Percentiles rank a stretch among this genome's conserved stretches.
These are phyloP conservation scores for Hydra vulgaris DNA, from an alignment of 30 jellyfish, hydroid and myxozoan species.

Conservation along the genomic window DNA sequence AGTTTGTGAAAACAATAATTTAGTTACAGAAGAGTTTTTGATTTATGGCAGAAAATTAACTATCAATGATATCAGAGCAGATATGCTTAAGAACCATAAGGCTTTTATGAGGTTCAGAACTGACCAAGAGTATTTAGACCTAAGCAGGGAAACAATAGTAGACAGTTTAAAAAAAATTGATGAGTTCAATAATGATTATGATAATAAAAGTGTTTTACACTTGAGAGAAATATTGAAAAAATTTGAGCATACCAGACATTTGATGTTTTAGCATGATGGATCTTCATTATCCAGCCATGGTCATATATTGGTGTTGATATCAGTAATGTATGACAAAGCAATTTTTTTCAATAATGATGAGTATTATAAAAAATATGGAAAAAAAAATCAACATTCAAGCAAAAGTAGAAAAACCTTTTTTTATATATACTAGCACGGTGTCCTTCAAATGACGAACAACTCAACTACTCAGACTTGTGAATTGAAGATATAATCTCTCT, in stretches of 20 bases:
- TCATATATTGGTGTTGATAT: constrained; percentile 9
- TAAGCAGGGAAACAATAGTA: not conserved
- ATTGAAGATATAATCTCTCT: not conserved
- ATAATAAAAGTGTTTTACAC: not conserved
- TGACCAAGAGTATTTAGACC: not conserved
- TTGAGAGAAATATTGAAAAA: constrained; percentile 9
- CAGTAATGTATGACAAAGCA: not conserved
- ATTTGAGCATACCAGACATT: not conserved
- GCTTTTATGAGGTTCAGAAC: not conserved
- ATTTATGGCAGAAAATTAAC: not conserved
- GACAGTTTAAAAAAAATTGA: constrained; percentile 1
- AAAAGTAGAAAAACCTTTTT: not conserved
- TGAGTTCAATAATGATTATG: not conserved
- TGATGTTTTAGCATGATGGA: constrained; percentile 26
- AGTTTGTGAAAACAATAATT: not conserved
- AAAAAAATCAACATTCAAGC: not conserved
- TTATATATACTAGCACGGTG: constrained; percentile 7
- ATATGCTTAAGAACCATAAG: not conserved
- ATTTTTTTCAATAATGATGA: constrained; percentile 7
- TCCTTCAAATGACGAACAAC: not conserved
- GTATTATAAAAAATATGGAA: not conserved
- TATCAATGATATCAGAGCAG: not conserved
- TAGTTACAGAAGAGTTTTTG: not conserved
- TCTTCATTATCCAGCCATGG: constrained; percentile 4
- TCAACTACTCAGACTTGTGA: not conserved